Percentiles rank a stretch among this genome's conserved stretches.
Conservation (phyloP, 2,113 vertebrate genomes). For the Actinemys pallida region DNA sequence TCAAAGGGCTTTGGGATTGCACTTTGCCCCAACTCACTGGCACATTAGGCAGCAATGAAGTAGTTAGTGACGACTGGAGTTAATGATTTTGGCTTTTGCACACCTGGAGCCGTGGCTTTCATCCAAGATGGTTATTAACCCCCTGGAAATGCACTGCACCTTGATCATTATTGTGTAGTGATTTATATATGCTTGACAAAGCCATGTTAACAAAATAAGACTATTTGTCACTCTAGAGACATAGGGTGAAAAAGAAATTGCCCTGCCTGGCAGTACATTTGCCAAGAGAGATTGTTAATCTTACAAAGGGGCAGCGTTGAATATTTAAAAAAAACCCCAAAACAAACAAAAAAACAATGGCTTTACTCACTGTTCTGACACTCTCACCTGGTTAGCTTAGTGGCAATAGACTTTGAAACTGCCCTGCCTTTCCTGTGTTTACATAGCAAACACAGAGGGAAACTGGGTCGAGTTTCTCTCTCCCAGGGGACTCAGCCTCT, state of each 20-base stretch:
- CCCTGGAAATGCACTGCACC: neutral
- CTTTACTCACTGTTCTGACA: neutral
- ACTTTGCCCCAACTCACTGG: neutral
- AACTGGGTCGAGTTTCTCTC: neutral
- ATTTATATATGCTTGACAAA: neutral
- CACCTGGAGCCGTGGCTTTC: neutral
- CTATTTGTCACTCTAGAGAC: accelerated
- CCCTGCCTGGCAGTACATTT: neutral
- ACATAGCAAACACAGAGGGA: neutral
- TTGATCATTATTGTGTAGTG: accelerated
- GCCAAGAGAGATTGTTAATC: neutral
- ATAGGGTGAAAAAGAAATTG: accelerated
- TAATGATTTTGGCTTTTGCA: neutral
- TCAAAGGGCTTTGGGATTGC: accelerated
- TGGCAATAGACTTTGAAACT: neutral
- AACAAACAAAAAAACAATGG: too few relatives aligned
- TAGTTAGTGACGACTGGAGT: neutral
- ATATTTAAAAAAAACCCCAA: neutral
- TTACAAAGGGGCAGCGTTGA: neutral
- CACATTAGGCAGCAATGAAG: neutral
- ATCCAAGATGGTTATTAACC: neutral
- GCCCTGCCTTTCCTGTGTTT: neutral
- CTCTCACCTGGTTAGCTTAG: neutral
- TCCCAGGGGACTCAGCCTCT: accelerated
- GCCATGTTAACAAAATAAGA: neutral